phyloP scores from a whole-genome alignment of 2,888 invertebrate species.

The Agonopterix arenella region DNA sequence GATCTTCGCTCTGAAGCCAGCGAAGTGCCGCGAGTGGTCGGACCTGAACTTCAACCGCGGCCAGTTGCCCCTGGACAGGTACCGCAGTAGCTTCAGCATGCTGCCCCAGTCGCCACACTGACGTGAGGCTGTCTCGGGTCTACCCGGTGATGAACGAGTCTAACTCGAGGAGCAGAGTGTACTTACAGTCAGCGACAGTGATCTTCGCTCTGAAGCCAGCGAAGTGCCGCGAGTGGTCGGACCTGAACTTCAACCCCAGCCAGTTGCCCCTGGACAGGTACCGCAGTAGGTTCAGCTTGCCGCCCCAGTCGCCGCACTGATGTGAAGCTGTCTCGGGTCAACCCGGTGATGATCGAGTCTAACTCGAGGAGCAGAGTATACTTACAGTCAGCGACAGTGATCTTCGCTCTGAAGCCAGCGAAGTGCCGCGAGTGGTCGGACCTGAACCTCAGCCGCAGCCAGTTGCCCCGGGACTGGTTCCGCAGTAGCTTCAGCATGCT shows the following conservation, averaged over 20 bases:
- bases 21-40: constrained; percentile 86
- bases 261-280: too few relatives aligned
- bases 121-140: constrained; percentile 39
- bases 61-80: constrained; percentile 78
- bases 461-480: constrained; percentile 78
- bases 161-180: constrained; percentile 45
- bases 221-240: too few relatives aligned
- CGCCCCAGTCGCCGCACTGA: constrained; percentile 84
- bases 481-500: constrained; percentile 84
- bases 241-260: too few relatives aligned
- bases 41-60: constrained; percentile 83
- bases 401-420: constrained; percentile 84
- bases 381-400: constrained; percentile 85
- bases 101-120: constrained; percentile 87
- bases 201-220: constrained; percentile 26
- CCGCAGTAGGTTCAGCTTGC: too few relatives aligned
- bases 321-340: constrained; percentile 43
- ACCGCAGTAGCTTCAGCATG: constrained; percentile 82
- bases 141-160: constrained; percentile 60
- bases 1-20: constrained; percentile 84
- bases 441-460: constrained; percentile 81
- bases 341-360: constrained; percentile 57
- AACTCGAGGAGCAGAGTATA: constrained; percentile 51
- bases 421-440: constrained; percentile 88
- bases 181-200: too few relatives aligned